Evolutionary conservation across 1,140 invertebrate species (phyloP), one percentile per base, ranked within the genome.

Genomic region (Lepidurus arcticus): DNA sequence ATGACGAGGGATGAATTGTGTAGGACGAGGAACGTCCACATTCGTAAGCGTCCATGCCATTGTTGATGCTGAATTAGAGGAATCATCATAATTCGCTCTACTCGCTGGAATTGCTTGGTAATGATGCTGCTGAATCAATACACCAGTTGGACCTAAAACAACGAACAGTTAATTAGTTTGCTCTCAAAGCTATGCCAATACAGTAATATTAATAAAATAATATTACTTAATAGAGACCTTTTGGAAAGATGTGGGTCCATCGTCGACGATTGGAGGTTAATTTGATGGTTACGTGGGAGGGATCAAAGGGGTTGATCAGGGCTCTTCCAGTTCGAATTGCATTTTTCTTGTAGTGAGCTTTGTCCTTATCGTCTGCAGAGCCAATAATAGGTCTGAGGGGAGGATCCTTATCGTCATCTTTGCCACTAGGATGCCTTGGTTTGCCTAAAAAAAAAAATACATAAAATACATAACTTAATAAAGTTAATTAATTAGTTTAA

Each of bases 201-300:
- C 7, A 74, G 42, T 6, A 10, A 42, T 26, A 73, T 13, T 78
- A 79, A 26, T 80, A 73, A 78, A 80, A 79, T 24, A 42, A 79
- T 21, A 9, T 43, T 26, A 0, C 45, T 10, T n/a, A n/a, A 74
- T 11, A 81, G 43, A 76, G 26, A 79, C 78, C 94, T 89, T 96
- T 95, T 5, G 98, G 97, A 86, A 99, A 99, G 79, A 98, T 98
- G 84, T 99, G 97, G 7, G 96, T 98, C 98, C 98, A 99, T 76
- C 98, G 88, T 74, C 97, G 87, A 75, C 98, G 88, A 85, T 98
- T 98, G 74, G 96, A 98, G 0, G 97, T 99, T 74, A 98, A 86
- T 85, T 98, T 98, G 76, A 98, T 96, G 44, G 95, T 96, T 78
- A 98, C 95, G 83, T 97, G 94, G 0, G 95, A 96, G 0, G 97